Base-by-base conservation (phyloP, 23 tunicate species). In the Botrylloides violaceus region DNA sequence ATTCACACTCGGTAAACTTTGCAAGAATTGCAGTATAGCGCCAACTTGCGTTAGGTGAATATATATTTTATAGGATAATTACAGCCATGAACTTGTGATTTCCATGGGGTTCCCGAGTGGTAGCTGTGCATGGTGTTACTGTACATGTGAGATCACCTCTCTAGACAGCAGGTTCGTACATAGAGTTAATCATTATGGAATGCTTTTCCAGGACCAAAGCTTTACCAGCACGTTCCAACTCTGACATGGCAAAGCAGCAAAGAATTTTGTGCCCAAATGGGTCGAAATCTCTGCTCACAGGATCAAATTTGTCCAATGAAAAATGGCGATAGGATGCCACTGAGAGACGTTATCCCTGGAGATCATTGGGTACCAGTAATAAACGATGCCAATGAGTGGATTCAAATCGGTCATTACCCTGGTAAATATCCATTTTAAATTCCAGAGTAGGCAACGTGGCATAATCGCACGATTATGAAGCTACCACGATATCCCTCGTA, bases 291-390 rank as follows among this genome's bases (percentile, higher is more conserved):
- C 0, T 68, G 74, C 2, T 4, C 49, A 39, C 9, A 31, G 1
- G 26, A 39, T 26, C 29, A 68, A 20, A 19, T 68, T 23, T 68
- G 74, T 25, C 1, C 56, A 20, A 21, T 4, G 5, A 68, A 39
- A 21, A 1, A 1, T 19, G 74, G 58, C 9, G 74, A 56, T 18
- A 35, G 58, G 7, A 26, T n/a, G 30, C 21, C 25, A 22, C 36
- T 37, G 4, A 24, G 21, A 4, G 74, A 68, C 47, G 58, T 36
- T 0, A 68, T 68, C 18, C 74, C 74, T 20, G 74, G 74, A 19
- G 74, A 68, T 2, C 58, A 68, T 22, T 68, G 74, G 74, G 74
- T 43, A 4, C 58, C 74, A 0, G 74, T 68, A 4, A 26, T 43
- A 20, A 56, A 68, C 37, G 56, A 28, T 6, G 26, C 57, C 36